Base-by-base conservation (phyloP, 2,113 vertebrate genomes). In the Prinia subflava region DNA sequence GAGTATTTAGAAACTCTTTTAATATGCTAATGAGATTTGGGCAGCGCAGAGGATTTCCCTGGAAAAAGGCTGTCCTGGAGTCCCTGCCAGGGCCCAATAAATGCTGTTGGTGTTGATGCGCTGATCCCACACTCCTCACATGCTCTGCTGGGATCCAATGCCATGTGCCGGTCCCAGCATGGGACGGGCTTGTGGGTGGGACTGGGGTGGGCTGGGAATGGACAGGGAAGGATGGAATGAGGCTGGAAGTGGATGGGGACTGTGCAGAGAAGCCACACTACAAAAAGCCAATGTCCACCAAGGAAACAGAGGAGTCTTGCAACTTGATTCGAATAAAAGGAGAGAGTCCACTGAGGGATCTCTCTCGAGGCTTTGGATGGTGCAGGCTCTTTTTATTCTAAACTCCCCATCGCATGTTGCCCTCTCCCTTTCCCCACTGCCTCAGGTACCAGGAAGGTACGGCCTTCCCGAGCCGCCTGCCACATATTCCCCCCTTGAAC, bases 341-440 rank as follows among this genome's bases (percentile, higher is more conserved):
- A 42, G 37, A n/a, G 31, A 41, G 3, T 39, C 16, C 57, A 53
- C 24, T 30, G 47, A 25, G 49, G 22, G 44, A 10, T 39, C 27
- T 49, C n/a, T 39, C 42, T 24, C 2, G 2, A 11, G 7, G 9
- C 30, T 79, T 64, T 15, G 33, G 24, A n/a, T 18, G 18, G 9
- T 2, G 19, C 59, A 42, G 59, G 37, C 14, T 28, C 47, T 27
- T 53, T 79, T 53, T 18, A 28, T 79, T 20, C 31, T 28, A 9
- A 64, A 35, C 9, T 53, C 39, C 24, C 0, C 0, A 14, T 16
- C 0, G 0, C 18, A 27, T 22, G 7, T 42, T 52, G 14, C 14
- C 11, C 23, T 52, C 37, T 28, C 22, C 47, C 31, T 35, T 78
- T n/a, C 16, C 17, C 37, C 23, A 30, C 24, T 2, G 5, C 3